Conservation (phyloP, 1,140 invertebrate genomes). For the Aporrectodea caliginosa region DNA sequence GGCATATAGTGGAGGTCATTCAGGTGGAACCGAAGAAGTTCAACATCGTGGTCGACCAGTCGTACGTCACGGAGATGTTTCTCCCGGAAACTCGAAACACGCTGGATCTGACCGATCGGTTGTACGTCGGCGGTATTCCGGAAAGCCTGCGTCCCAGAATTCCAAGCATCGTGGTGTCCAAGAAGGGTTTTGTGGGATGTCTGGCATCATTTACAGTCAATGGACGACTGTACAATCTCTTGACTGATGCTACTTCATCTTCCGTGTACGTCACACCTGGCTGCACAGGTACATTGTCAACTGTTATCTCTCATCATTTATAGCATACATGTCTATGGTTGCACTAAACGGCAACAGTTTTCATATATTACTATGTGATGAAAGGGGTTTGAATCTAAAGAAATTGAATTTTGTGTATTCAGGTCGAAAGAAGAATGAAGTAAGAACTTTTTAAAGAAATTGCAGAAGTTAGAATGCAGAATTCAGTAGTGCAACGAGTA, state of each 20-base stretch:
- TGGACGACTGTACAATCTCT: conserved; percentile 62
- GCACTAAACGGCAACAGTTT: no score
- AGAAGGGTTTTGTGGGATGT: conserved; percentile 78
- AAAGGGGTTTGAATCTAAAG: no score
- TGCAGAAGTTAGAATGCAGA: no score
- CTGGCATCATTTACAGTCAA: conserved; percentile 87
- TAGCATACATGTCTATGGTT: no score
- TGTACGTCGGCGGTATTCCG: conserved; percentile 87
- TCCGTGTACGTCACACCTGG: conserved; percentile 14
- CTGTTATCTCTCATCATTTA: no score
- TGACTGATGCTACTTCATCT: conserved; percentile 30
- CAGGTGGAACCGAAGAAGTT: conserved; percentile 72
- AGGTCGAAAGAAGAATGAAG: no score
- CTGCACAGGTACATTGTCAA: conserved; percentile 31
- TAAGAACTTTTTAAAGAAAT: no score
- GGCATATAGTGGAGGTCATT: conserved; percentile 81
- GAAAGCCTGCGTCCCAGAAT: conserved; percentile 11
- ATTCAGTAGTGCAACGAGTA: no score
- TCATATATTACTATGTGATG: no score
- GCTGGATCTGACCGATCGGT: conserved; percentile 83
- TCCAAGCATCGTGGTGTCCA: not conserved
- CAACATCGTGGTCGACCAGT: conserved; percentile 24
- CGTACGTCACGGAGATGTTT: not conserved
- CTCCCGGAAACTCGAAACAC: not conserved
- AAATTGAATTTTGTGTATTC: no score